Evolutionary conservation across 2,113 vertebrate species (phyloP).

Genomic region (Corynorhinus townsendii): DNA sequence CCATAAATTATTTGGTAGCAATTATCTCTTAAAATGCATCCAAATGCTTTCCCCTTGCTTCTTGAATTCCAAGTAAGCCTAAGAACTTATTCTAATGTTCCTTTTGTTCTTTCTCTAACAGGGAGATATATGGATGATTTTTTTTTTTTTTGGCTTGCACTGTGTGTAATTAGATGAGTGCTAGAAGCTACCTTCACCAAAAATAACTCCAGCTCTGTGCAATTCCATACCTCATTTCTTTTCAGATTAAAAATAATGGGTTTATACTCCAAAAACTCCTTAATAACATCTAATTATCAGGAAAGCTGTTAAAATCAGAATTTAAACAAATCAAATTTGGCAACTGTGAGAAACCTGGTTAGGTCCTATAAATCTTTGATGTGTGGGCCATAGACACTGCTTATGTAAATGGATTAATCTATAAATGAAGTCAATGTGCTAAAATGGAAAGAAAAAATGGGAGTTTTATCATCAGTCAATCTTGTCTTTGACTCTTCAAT

Average conservation of each 20-base stretch:
- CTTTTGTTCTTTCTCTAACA: slow-evolving; percentile 16
- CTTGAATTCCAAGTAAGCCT: slow-evolving; percentile 70
- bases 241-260: background rate
- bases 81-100: slow-evolving; percentile 19
- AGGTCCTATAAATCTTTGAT: background rate
- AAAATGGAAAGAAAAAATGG: background rate
- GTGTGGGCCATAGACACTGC: background rate
- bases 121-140: background rate
- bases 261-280: background rate
- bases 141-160: background rate
- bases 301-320: background rate
- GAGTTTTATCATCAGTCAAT: background rate
- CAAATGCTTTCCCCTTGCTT: slow-evolving; percentile 68
- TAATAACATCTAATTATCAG: background rate
- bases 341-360: background rate
- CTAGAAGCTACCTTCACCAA: background rate
- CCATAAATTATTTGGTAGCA: slow-evolving; percentile 80
- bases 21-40: slow-evolving; percentile 77
- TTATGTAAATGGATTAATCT: background rate
- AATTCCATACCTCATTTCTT: background rate
- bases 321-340: background rate
- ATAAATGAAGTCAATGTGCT: background rate
- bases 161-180: background rate
- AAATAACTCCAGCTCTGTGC: slow-evolving; percentile 19
- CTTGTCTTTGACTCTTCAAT: background rate